Base-by-base conservation (phyloP, 2,888 invertebrate genomes). In the Stenurella melanura region DNA sequence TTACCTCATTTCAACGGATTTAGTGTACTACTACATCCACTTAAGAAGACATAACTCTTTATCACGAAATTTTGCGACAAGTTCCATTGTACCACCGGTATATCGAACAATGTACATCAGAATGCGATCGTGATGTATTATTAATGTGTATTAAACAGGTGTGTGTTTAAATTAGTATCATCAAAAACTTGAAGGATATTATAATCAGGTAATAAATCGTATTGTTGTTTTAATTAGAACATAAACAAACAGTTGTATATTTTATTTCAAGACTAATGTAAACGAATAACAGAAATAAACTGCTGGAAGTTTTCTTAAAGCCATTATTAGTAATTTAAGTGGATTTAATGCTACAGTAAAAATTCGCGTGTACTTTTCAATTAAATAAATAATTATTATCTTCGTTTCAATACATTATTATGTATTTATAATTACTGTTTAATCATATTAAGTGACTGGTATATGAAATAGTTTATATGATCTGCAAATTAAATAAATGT, bases 181-280 rank as follows among this genome's bases (percentile, higher is more conserved):
- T 21, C 54, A 21, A 67, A 30, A 54, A 67, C 21, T 18, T 67
- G 66, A 54, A 56, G 50, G 67, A 67, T 67, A 67, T 56, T 67
- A 50, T 50, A 50, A 67, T 18, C 54, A 50, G 56, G 67, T 69
- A 69, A 69, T 69, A 69, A 69, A 69, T 69, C 38, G 57, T 34
- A 67, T 67, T 67, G 67, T 67, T 67, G 67, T 56, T 67, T 67
- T 67, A 69, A 69, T 57, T 34, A 69, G 58, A 57, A 69, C 38
- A 69, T 69, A 69, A 69, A 67, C 67, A 67, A 67, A 69, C 69
- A 57, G 69, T 57, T 69, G 69, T 69, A 69, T 69, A 58, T 69
- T 69, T 69, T 69, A 69, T 61, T 61, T 61, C 34, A n/a, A 58
- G 50, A 34, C 34, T 19, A 57, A 56, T 34, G 57, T 69, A 69